Base-by-base conservation (phyloP, 2,888 invertebrate species). In the Agonum fuliginosum region DNA sequence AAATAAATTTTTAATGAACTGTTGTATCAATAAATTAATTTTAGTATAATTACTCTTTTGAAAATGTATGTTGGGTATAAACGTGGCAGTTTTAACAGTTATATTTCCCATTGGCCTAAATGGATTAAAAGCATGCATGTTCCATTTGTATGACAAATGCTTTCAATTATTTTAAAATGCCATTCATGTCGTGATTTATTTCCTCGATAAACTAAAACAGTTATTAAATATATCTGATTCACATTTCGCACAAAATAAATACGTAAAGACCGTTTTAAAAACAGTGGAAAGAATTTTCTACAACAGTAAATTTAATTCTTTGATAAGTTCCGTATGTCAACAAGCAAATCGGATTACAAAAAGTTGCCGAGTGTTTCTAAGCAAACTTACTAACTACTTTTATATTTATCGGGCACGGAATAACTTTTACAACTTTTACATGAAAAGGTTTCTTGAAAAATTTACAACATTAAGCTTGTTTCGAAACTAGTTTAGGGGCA, bases 331-430 rank as follows among this genome's bases (percentile, higher is more conserved):
- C 19, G 58, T 62, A 62, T 30, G 58, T 30, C 58, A 30, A 30
- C 58, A 62, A 30, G 58, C 58, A 62, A 62, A 62, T 62, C 58
- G 58, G 30, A 30, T 62, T 62, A 30, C 30, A 62, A 62, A 62
- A 62, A 62, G 58, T 62, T 62, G 22, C 3, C 54, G 54, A 54
- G 54, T 22, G 24, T 12, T 46, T 62, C 54, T 30, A 27, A 62
- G 58, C 19, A 30, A 30, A 62, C 30, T 27, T 62, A 62, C 58
- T 34, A 54, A 54, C 54, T 54, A 54, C 58, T 30, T 62, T 62
- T 62, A 30, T 62, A 62, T 62, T 62, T 62, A 62, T 54, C 54
- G 54, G 37, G 54, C 43, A 10, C n/a, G 24, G 24, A 54, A 54
- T 62, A 62, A 30, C 30, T 62, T 62, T 62, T 62, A 30, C 19